These are phyloP conservation scores for Pantherophis guttatus DNA, from an alignment of 2,113 vertebrate genomes.

Conservation along the genomic window DNA sequence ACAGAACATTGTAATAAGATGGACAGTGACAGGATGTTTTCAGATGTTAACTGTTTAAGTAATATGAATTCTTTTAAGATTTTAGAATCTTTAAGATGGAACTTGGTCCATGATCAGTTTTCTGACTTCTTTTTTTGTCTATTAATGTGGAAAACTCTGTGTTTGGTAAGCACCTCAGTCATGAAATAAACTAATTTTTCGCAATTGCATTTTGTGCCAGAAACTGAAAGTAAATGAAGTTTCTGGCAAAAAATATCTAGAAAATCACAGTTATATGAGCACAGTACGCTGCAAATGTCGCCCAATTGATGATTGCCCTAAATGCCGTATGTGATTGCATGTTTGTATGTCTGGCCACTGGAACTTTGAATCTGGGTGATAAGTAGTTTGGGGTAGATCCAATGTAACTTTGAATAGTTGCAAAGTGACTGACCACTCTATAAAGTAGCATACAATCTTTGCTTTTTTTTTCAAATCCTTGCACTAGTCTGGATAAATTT, in stretches of 20 bases:
- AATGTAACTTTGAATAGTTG: background rate
- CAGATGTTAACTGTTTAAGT: background rate
- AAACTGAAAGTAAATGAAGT: too few species aligned
- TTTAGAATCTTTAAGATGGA: background rate
- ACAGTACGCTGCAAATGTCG: too few species aligned
- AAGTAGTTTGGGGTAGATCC: too few species aligned
- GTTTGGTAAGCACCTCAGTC: too few species aligned
- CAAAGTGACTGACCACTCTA: background rate
- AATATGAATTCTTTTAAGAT: background rate
- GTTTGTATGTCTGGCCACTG: too few species aligned
- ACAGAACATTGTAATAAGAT: background rate
- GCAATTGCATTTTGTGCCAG: too few species aligned
- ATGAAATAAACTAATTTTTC: background rate
- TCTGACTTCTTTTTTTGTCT: background rate
- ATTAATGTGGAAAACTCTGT: background rate
- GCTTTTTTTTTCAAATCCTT: background rate
- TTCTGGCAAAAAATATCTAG: too few species aligned
- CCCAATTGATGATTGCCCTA: too few species aligned
- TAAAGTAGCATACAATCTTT: background rate
- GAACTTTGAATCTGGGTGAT: too few species aligned
- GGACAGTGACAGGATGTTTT: background rate
- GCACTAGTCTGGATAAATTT: background rate
- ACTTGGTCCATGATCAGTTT: background rate
- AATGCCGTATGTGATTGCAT: too few species aligned
- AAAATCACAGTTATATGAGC: too few species aligned